Base-by-base conservation (phyloP, 1,140 invertebrate genomes). In the Drosophila nebulosa region DNA sequence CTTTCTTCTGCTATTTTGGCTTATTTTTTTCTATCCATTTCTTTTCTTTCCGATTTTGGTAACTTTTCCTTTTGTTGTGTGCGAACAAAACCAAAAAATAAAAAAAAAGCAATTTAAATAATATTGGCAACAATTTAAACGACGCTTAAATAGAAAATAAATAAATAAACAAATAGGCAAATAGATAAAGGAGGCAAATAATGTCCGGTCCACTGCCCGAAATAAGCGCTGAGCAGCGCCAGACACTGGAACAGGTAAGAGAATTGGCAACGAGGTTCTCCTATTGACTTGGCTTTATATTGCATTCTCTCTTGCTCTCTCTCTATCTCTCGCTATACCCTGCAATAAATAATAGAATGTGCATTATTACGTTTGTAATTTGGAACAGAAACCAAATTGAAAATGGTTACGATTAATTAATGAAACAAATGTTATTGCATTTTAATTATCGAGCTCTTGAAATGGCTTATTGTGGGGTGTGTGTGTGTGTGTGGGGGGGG, bases 181-280 rank as follows among this genome's bases (percentile, higher is more conserved):
- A 32, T 62, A 74, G 22, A 66, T 14, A 73, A 46, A 46, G 6
- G 39, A 46, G 39, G 18, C 35, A 52, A 27, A 70, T 21, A 61
- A 86, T 86, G 83, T 86, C 83, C 52, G 83, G 74, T 57, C 83
- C 74, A 64, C 55, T 86, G 75, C 83, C 83, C 52, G 83, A 86
- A 76, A 86, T 86, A 27, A 86, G 57, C 74, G 78, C 14, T 5
- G 83, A 88, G 24, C 83, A 86, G 52, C 83, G 83, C 18, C 64
- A 85, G 36, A 83, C 61, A 64, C 74, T 86, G 83, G 83, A 88
- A 27, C 71, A 86, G 83, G 83, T 86, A 18, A 85, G 80, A 57
- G 12, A 55, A 52, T 52, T 22, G 10, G 1, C 39, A 4, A 21
- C 9, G n/a, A 35, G 56, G n/a, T 30, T 18, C 26, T 62, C 14